Base-by-base conservation (phyloP, 2,888 invertebrate genomes). In the Protonemura montana region DNA sequence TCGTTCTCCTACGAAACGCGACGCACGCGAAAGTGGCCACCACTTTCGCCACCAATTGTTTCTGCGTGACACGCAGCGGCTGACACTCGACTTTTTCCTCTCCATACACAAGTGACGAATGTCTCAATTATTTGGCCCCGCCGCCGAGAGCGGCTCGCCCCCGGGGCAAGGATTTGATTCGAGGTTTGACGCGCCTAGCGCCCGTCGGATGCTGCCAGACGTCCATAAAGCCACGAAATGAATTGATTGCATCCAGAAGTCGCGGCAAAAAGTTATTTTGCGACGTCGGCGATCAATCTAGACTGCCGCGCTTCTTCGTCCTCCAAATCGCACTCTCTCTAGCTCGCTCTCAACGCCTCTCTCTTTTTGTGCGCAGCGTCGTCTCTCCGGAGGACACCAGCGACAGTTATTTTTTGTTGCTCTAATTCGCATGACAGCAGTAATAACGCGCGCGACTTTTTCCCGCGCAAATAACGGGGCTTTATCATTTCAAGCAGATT, bases 281-380 rank as follows among this genome's bases (percentile, higher is more conserved):
- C 84, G 82, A 83, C 87, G 78, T 80, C 28, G 80, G 86, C 76
- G 82, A 87, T 86, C 87, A 86, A 87, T 84, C 87, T 87, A 86
- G 85, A 76, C 85, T 13, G 81, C 59, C 13, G 59, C 59, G 59
- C 59, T 35, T 35, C 5, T 35, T 35, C 35, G 35, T 35, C 35
- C 35, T 35, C 35, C 10, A 3, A 6, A 10, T 35, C 35, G 59
- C 59, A 21, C 59, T 13, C 59, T 30, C 82, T 59, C 41, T 26
- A 76, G 7, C 78, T 30, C 21, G 82, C 59, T 83, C 84, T 28
- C n/a, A 13, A 82, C 82, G 86, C 59, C 82, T 35, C 83, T 10
- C 42, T 21, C 83, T 27, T 76, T 77, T 16, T 78, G n/a, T 10
- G 59, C 21, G 59, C 59, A 59, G 6, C 59, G 59, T 21, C 41